Conservation (phyloP, 2,888 invertebrate genomes). For the Caprella mutica region DNA sequence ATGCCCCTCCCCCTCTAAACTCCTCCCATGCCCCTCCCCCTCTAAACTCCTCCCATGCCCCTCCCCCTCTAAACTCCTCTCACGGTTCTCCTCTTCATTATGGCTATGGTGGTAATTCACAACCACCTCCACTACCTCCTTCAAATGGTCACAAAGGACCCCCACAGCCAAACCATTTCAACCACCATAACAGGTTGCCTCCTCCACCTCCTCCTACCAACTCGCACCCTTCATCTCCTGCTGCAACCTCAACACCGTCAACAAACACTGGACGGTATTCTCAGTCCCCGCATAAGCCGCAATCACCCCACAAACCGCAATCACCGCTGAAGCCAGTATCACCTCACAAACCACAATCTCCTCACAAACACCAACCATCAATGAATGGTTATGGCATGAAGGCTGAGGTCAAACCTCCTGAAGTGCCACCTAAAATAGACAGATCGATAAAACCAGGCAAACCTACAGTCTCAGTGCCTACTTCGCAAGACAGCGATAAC, state of each 20-base stretch:
- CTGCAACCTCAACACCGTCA: conserved; percentile 3
- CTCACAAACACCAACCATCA: conserved; percentile 13
- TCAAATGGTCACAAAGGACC: not conserved
- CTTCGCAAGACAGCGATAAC: no score
- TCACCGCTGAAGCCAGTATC: conserved; percentile 19
- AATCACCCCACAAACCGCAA: conserved; percentile 19
- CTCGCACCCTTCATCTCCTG: not conserved
- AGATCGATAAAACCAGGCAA: conserved; percentile 11
- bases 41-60: conserved; percentile 11
- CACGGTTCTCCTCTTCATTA: conserved; percentile 3
- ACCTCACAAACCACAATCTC: conserved; percentile 28
- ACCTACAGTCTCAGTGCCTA: no score
- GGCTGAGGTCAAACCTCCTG: no score
- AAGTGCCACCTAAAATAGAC: conserved; percentile 16
- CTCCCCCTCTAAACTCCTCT: conserved; percentile 12
- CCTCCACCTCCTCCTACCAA: not conserved
- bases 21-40: no score
- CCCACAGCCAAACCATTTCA: not conserved
- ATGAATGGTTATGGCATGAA: no score
- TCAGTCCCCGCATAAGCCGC: conserved; percentile 20
- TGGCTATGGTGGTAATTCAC: not conserved
- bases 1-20: conserved; percentile 10
- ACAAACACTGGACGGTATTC: not conserved
- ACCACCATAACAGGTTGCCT: conserved; percentile 3
- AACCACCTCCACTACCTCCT: not conserved